Base-by-base conservation (phyloP, 92 coral and sea anemone species). In the Zoanthus sansibaricus region DNA sequence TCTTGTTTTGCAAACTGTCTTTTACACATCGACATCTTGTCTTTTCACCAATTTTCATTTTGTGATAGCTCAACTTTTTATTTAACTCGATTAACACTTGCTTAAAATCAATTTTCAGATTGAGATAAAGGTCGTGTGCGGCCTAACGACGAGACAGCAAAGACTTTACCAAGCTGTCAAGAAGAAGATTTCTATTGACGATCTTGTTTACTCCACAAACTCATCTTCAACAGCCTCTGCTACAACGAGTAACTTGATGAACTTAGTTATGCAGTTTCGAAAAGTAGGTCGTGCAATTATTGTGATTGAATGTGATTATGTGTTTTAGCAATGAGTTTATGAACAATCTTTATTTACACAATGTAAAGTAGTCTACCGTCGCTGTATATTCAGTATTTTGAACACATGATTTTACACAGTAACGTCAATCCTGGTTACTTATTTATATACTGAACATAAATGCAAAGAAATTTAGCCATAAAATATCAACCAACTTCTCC, bases 261-360 rank as follows among this genome's bases (percentile, higher is more conserved):
- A 97, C 76, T 92, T 97, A 37, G 99, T 97, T 54, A 97, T 97
- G 99, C 99, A 97, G 90, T 97, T 97, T 70, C 90, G 99, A 69
- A 97, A 97, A 97, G 99, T 95, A 82, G 82, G 12, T 2, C 33
- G n/a, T 25, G 42, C 6, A 30, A 13, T 20, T 18, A 14, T 15
- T 11, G 18, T 17, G 25, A 16, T 20, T 62, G n/a, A 62, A 7
- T 17, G n/a, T 17, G 18, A 16, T 6, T 15, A 15, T 11, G 20
- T 16, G 68, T 17, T 17, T 15, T 14, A 20, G 30, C 20, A 20
- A 5, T 15, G 5, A 15, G 55, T 1, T 49, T 37, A 37, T 37
- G 42, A 37, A 37, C 42, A 37, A 2, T 37, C 42, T 37, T 37
- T 37, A 37, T 37, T 37, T 37, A 37, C 42, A 37, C 42, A 37